Evolutionary conservation across 2,888 invertebrate genomes (phyloP).

Genomic region (Odontocerum albicorne): DNA sequence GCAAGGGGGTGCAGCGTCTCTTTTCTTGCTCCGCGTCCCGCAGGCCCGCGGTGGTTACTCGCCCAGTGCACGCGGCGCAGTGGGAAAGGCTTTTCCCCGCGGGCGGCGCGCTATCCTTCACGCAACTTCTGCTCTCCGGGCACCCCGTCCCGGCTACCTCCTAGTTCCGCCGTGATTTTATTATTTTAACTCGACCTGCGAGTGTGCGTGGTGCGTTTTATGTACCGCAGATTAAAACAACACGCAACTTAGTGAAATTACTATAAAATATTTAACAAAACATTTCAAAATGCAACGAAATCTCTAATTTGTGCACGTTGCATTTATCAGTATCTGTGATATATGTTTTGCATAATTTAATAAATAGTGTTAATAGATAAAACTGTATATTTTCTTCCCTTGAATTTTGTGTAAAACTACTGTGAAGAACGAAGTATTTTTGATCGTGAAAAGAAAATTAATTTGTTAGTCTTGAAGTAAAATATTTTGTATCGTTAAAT

Average conservation of each 20-base stretch:
- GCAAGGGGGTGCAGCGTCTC: conserved; percentile 24
- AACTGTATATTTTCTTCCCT: too few species aligned
- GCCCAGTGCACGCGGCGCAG: conserved; percentile 31
- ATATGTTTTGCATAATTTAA: too few species aligned
- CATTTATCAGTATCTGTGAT: too few species aligned
- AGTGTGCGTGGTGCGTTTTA: conserved; percentile 12
- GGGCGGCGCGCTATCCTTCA: conserved; percentile 21
- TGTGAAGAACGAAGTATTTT: too few species aligned
- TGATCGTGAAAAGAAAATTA: too few species aligned
- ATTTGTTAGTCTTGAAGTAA: background rate
- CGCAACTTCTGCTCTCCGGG: conserved; percentile 24
- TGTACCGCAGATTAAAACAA: too few species aligned
- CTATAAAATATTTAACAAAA: too few species aligned
- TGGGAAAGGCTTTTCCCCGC: conserved; percentile 34
- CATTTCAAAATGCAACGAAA: too few species aligned
- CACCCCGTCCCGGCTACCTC: conserved; percentile 12
- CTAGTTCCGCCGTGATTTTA: conserved; percentile 24
- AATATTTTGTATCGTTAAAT: background rate
- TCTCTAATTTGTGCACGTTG: too few species aligned
- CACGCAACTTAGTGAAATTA: too few species aligned
- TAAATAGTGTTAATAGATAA: too few species aligned
- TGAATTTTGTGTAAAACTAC: too few species aligned
- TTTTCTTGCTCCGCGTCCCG: background rate
- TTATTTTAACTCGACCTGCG: conserved; percentile 26
- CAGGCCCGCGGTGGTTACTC: conserved; percentile 8